Percentiles rank a stretch among this genome's conserved stretches.
phyloP scores from a whole-genome alignment of 2,797 vertebrate species.

The Lycodopsis pacificus region DNA sequence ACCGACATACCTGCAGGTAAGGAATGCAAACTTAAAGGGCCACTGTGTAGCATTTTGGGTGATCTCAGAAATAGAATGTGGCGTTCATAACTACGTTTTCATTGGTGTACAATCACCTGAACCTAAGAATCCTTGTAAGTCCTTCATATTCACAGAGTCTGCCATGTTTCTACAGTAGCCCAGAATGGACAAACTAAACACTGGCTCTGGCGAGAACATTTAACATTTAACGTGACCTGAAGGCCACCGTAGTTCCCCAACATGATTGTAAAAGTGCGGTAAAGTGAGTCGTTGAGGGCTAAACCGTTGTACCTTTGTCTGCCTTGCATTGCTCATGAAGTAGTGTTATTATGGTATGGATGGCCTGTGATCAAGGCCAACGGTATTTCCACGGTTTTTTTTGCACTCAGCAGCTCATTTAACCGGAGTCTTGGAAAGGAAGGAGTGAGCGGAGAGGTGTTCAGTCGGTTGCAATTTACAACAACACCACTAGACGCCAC shows the following conservation, averaged over 20 bases:
- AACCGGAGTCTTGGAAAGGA: no score
- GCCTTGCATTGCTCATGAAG: no score
- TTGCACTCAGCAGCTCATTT: no score
- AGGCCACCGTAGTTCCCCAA: background rate
- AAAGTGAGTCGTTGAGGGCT: background rate
- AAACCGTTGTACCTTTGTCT: no score
- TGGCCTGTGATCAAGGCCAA: no score
- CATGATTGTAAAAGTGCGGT: background rate
- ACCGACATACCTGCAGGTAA: conserved; percentile 73
- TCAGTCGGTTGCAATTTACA: background rate
- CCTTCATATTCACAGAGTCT: background rate
- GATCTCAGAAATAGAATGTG: background rate
- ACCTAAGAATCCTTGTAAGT: background rate
- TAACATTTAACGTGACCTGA: background rate
- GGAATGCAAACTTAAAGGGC: background rate
- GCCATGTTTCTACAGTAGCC: background rate
- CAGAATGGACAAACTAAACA: background rate
- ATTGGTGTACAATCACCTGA: background rate
- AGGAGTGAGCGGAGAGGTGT: background rate
- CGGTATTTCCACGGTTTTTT: no score
- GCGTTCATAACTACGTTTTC: background rate
- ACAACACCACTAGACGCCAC: background rate
- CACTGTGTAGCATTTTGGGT: background rate
- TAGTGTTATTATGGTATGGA: no score
- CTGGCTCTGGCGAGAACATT: background rate